Base-by-base conservation (phyloP, 2,888 invertebrate species). In the Apeira syringaria region DNA sequence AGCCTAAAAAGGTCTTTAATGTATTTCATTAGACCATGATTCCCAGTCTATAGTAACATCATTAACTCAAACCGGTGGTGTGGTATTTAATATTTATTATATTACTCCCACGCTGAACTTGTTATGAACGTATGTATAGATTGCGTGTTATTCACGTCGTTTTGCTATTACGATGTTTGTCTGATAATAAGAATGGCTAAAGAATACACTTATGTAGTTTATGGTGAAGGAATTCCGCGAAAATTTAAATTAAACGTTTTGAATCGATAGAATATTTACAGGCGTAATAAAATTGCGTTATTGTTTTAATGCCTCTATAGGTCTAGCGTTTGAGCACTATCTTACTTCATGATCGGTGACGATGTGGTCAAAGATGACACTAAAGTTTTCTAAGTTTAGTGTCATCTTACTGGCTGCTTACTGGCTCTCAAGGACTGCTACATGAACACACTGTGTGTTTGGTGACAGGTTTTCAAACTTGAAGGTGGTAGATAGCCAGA, bases 1-100 rank as follows among this genome's bases (percentile, higher is more conserved):
- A 37, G 24, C 30, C 70, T 64, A 48, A 70, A 55, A 75, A 61
- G 70, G 67, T 54, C 44, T 64, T 70, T 62, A 59, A 65, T 64
- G 56, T 62, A 37, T 59, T 64, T 68, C 56, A 61, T 66, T 65
- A 59, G 56, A 56, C 43, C 54, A 59, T 64, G 50, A 56, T 59
- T 58, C 49, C 45, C 39, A 54, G 56, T 62, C 44, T 55, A 66
- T 67, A 61, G 59, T 58, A 59, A 64, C 59, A 61, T 59, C 54
- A 62, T 67, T 57, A 58, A 67, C 63, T 63, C 42, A 58, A 62
- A 58, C 53, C 47, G 52, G 55, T 52, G 40, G 54, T 51, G 20
- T 4, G 2, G 5, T 47, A 37, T 46, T 32, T 35, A 40, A 40
- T 40, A 47, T 46, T 59, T 56, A 53, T 61, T 58, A 30, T 42